Percentiles rank a stretch among this genome's conserved stretches.
Conservation (phyloP, 2,888 invertebrate species). For the Nysson spinosus region DNA sequence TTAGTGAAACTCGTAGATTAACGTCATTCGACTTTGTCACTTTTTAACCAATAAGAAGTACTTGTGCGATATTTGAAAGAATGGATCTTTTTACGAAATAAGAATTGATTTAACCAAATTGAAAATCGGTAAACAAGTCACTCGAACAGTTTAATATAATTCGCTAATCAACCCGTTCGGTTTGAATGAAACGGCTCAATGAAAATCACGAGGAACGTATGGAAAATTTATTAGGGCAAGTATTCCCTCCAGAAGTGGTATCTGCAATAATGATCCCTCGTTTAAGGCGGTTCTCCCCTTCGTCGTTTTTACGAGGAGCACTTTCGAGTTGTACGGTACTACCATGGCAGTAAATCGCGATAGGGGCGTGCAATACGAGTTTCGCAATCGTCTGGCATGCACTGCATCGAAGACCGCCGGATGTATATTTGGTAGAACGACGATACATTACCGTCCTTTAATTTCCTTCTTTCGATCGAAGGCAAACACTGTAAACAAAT, state of each 20-base stretch:
- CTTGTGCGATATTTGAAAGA: too few relatives aligned
- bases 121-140: too few relatives aligned
- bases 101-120: too few relatives aligned
- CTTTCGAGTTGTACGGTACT: slow-evolving; percentile 13
- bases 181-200: too few relatives aligned
- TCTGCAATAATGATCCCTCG: slow-evolving; percentile 34
- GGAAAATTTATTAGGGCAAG: background rate
- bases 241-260: background rate
- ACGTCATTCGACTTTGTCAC: too few relatives aligned
- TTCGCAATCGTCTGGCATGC: slow-evolving; percentile 10
- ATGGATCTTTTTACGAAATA: too few relatives aligned
- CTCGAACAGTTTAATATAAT: too few relatives aligned
- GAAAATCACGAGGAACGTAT: background rate
- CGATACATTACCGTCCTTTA: slow-evolving; percentile 14
- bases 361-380: slow-evolving; percentile 25
- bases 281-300: slow-evolving; percentile 14
- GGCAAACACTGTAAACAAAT: too few relatives aligned
- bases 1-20: too few relatives aligned
- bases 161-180: too few relatives aligned
- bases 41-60: too few relatives aligned
- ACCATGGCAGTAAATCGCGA: slow-evolving; percentile 21
- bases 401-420: slow-evolving; percentile 9
- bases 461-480: too few relatives aligned
- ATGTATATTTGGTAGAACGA: background rate
- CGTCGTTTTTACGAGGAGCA: slow-evolving; percentile 17